These are phyloP conservation scores for Stictocephala bisonia DNA, from an alignment of 2,888 invertebrate species.

Conservation along the genomic window DNA sequence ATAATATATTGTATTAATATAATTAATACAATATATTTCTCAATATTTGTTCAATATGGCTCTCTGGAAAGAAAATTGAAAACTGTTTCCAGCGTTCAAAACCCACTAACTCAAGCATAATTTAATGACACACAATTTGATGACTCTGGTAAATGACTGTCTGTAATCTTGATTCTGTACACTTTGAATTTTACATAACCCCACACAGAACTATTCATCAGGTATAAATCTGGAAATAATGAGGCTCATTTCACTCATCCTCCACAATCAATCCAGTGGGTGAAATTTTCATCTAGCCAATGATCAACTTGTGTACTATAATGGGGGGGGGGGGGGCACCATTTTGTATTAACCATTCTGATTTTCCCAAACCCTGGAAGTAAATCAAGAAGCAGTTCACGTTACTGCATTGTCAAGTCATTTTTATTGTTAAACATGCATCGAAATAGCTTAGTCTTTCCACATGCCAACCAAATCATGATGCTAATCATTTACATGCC, in stretches of 20 bases:
- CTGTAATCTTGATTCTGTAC: not conserved
- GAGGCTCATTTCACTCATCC: not conserved
- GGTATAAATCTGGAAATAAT: constrained; percentile 2
- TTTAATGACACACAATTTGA: not conserved
- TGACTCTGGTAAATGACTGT: not conserved
- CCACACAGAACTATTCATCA: not conserved
- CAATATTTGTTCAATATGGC: not conserved
- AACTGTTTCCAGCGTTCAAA: not conserved
- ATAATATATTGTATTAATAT: not conserved
- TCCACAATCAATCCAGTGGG: not conserved
- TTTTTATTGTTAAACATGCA: too few species aligned
- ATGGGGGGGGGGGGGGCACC: not conserved
- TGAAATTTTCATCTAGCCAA: not conserved
- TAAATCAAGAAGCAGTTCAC: not conserved
- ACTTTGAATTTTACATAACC: constrained; percentile 1
- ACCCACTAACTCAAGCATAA: not conserved
- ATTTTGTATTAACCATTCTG: not conserved
- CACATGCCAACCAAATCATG: too few species aligned
- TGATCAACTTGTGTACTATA: not conserved
- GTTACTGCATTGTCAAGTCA: not conserved
- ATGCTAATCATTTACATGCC: too few species aligned
- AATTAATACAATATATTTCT: not conserved
- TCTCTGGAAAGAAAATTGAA: not conserved
- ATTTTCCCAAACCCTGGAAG: not conserved
- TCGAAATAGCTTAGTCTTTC: too few species aligned